Base-by-base conservation (phyloP, 2,797 vertebrate genomes). In the Malurus leucopterus region DNA sequence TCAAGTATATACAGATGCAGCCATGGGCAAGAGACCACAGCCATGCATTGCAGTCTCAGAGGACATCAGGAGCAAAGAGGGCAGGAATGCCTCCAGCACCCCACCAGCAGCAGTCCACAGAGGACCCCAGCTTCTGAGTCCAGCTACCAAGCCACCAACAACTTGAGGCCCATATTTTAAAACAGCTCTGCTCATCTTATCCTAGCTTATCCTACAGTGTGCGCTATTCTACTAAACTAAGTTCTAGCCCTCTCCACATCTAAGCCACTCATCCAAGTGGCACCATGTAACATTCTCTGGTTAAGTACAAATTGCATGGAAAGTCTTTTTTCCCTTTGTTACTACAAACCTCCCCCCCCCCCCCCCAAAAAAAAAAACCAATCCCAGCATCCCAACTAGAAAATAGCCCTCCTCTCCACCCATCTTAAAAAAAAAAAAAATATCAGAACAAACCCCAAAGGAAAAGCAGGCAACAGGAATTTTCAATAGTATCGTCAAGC, bases 401-500 rank as follows among this genome's bases (percentile, higher is more conserved):
- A 93, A 86, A 79, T 4, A 76, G 9, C 3, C 36, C 6, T 32
- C 71, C 44, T 5, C 40, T 81, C 54, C 8, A 2, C 9, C 20
- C 36, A 26, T 32, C 23, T 13, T 41, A 9, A 38, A 57, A 78
- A 76, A 63, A 36, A 34, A 9, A 51, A 18, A 3, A 18, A 24
- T 4, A 32, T 23, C 44, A 59, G 40, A 76, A 78, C 55, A 71
- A 88, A 83, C 75, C 65, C 86, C 49, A 34, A 71, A 84, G n/a
- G 54, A 81, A 55, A 90, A 89, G 89, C 89, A 78, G 86, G 78
- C 44, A 24, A 90, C n/a, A 44, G 55, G 40, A 80, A 59, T 55
- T 89, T 40, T 87, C 84, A 83, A 63, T 9, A 91, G 72, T 84
- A 80, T 79, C 22, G 2, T 74, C 55, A 57, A 75, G 89, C 76